Evolutionary conservation across 1,140 invertebrate species (phyloP).

Genomic region (Penaeus vannamei): DNA sequence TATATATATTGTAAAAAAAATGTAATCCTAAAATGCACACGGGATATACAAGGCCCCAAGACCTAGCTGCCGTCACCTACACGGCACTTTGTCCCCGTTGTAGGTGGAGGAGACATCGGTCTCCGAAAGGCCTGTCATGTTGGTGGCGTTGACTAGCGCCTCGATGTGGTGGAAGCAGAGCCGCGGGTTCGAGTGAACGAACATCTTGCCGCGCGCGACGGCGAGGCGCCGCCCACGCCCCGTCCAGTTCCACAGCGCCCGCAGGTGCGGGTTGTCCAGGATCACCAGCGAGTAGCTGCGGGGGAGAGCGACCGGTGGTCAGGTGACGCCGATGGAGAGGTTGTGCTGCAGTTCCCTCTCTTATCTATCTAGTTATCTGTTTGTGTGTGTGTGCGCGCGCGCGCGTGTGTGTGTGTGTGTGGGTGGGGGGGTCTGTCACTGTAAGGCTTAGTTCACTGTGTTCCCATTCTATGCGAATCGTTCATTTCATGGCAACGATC

Average conservation of each 20-base stretch:
- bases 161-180: conserved; percentile 58
- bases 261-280: conserved; percentile 62
- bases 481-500: too few species aligned
- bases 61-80: not conserved
- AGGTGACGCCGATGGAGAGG: not conserved
- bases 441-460: too few species aligned
- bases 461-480: too few species aligned
- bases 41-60: too few species aligned
- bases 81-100: conserved; percentile 65
- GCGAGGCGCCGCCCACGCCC: not conserved
- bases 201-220: conserved; percentile 51
- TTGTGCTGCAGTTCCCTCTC: not conserved
- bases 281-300: conserved; percentile 56
- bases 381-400: too few species aligned
- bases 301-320: not conserved
- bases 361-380: too few species aligned
- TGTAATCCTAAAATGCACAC: too few species aligned
- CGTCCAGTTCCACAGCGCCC: conserved; percentile 44
- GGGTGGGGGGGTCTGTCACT: too few species aligned
- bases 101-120: conserved; percentile 54
- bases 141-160: conserved; percentile 38
- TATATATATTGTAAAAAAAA: too few species aligned
- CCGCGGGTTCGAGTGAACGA: conserved; percentile 65
- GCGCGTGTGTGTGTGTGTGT: too few species aligned
- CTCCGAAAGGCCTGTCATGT: conserved; percentile 26